Conservation (phyloP, 2,797 vertebrate genomes). For the Carapus acus region DNA sequence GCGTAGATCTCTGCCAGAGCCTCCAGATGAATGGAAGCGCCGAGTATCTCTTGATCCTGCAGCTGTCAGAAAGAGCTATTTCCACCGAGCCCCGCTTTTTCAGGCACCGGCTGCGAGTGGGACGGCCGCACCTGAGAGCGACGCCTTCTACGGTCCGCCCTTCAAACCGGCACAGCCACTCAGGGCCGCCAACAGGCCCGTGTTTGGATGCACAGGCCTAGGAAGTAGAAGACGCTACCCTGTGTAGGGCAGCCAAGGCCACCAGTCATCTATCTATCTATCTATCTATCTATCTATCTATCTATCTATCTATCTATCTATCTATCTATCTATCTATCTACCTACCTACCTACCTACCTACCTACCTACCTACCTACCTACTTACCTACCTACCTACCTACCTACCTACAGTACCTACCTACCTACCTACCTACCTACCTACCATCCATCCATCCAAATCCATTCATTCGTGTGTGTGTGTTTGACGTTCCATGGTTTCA, state of each 20-base stretch:
- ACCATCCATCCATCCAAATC: too few relatives aligned
- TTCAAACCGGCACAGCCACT: slow-evolving; percentile 73
- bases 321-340: neutral
- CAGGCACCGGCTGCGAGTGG: slow-evolving; percentile 47
- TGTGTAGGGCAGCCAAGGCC: slow-evolving; percentile 70
- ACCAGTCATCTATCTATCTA: slow-evolving; percentile 9
- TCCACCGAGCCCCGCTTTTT: slow-evolving; percentile 35
- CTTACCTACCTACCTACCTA: too few relatives aligned
- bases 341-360: too few relatives aligned
- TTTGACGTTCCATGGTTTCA: slow-evolving; percentile 3
- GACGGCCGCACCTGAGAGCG: slow-evolving; percentile 58
- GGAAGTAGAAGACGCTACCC: slow-evolving; percentile 67
- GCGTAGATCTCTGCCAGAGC: slow-evolving; percentile 77
- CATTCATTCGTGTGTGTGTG: neutral
- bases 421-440: too few relatives aligned
- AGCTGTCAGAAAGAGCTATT: slow-evolving; percentile 38
- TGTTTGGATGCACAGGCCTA: slow-evolving; percentile 60
- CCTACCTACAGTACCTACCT: too few relatives aligned
- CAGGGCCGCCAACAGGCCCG: slow-evolving; percentile 61
- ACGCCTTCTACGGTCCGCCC: slow-evolving; percentile 65
- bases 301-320: neutral
- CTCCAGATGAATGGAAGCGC: slow-evolving; percentile 79
- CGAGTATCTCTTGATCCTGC: slow-evolving; percentile 67
- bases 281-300: too few relatives aligned
- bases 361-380: too few relatives aligned